Base-by-base conservation (phyloP, 2,888 invertebrate genomes). In the Oligia strigilis region DNA sequence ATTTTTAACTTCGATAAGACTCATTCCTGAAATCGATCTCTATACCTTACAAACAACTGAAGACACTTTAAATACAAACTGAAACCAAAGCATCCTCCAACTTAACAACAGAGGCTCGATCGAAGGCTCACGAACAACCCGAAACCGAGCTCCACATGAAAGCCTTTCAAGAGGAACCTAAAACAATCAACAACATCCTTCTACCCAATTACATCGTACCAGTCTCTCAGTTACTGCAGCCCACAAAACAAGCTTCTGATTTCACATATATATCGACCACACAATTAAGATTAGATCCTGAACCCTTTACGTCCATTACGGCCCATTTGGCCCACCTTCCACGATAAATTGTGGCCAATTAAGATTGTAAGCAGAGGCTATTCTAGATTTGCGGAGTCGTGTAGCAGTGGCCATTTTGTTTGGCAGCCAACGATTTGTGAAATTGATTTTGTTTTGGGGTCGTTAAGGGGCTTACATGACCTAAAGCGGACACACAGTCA, bases 281-380 rank as follows among this genome's bases (percentile, higher is more conserved):
- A 90, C 92, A 90, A 92, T 93, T 93, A 91, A 92, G 93, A 93
- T 93, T 90, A 91, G 90, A 93, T 93, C 88, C 78, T 85, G 86
- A 86, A 89, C 89, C 91, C 87, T 89, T 84, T 88, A 84, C 85
- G 86, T 87, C 89, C 90, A 91, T 93, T 93, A 92, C 85, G 81
- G 83, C 82, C 88, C 90, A 89, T 88, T 91, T 90, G 86, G 90
- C 88, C 88, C 91, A 92, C 92, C 92, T 92, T 87, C 83, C 82
- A 81, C 90, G 89, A 91, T 92, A 91, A 92, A 92, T 92, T 89
- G 92, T 83, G 74, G 79, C 88, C 92, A 92, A 92, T 93, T 93
- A 92, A 92, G 92, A 90, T 90, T 87, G 90, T 89, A 89, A 88
- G 85, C 80, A 66, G 81, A 78, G 58, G 83, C 74, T 82, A 81